Base-by-base conservation (phyloP, 2,113 vertebrate genomes). In the Marmota monax region DNA sequence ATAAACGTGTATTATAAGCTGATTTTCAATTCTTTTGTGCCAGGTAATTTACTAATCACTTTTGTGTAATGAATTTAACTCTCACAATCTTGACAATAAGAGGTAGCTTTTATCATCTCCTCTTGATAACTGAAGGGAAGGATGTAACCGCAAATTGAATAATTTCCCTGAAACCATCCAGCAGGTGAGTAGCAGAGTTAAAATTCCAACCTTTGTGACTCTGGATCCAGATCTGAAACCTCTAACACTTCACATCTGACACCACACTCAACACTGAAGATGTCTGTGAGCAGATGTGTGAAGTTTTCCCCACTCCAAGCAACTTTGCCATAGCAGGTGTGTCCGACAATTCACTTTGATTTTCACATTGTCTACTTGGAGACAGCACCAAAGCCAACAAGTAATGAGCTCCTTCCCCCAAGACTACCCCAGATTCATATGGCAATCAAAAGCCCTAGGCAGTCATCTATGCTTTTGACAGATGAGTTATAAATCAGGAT, bases 21-120 rank as follows among this genome's bases (percentile, higher is more conserved):
- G 95, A 20, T 84, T 96, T 84, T 42, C 45, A 96, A 92, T 70
- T 12, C 34, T 58, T 69, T 51, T 67, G 7, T 92, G 32, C 23
- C 32, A 83, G 34, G 7, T 2, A 84, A 32, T 74, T 77, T 53
- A 42, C 23, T 94, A 69, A 79, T 80, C 61, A 89, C 56, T 70
- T 79, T 87, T 48, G 39, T 70, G 23, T 63, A 67, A n/a, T 29
- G 61, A 48, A 65, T 87, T 89, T 87, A 87, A 89, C 23, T 51
- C n/a, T 69, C 7, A 83, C 3, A 63, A 11, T 70, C 48, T 65
- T 89, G 58, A 88, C 29, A 82, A 0, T 92, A 20, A 86, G 37
- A 86, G 29, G 48, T 18, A 70, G 42, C 16, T 79, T 88, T 92
- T 88, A 85, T 88, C 70, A 83, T 14, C 34, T 4, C 25, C 23